Evolutionary conservation across 1,140 invertebrate species (phyloP).

Genomic region (Zaprionus inermis): DNA sequence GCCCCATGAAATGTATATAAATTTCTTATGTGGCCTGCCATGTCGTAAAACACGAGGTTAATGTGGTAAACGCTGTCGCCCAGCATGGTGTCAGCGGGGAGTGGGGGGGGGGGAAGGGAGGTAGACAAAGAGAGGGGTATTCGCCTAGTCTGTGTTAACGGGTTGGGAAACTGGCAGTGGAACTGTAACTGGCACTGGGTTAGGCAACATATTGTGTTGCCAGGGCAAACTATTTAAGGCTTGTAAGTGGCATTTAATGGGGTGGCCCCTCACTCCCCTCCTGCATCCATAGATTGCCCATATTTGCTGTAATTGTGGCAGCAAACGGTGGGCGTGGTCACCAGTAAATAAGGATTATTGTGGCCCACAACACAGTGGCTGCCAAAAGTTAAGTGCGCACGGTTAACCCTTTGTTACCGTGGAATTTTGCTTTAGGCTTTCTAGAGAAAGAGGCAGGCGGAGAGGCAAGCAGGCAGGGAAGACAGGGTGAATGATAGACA

Average conservation of each 20-base stretch:
- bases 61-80: conserved; percentile 72
- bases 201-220: conserved; percentile 69
- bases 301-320: conserved; percentile 41
- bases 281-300: conserved; percentile 27
- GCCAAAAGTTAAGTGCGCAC: conserved; percentile 18
- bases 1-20: conserved; percentile 79
- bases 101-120: neutral
- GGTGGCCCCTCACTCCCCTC: conserved; percentile 21
- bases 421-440: conserved; percentile 1
- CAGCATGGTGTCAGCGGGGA: neutral
- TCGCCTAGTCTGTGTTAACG: conserved; percentile 5
- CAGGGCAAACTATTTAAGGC: conserved; percentile 72
- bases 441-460: neutral
- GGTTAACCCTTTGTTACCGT: conserved; percentile 37
- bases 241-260: conserved; percentile 79
- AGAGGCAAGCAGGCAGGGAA: no score
- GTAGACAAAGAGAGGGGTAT: neutral
- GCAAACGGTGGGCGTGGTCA: conserved; percentile 21
- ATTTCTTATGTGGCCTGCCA: conserved; percentile 78
- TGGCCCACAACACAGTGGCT: neutral
- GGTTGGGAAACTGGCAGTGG: neutral
- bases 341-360: conserved; percentile 25
- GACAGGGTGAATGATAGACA: neutral
- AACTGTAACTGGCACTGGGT: conserved; percentile 8
- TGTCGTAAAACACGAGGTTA: conserved; percentile 81